Conservation (phyloP, 1,140 invertebrate genomes). For the Temnothorax longispinosus region DNA sequence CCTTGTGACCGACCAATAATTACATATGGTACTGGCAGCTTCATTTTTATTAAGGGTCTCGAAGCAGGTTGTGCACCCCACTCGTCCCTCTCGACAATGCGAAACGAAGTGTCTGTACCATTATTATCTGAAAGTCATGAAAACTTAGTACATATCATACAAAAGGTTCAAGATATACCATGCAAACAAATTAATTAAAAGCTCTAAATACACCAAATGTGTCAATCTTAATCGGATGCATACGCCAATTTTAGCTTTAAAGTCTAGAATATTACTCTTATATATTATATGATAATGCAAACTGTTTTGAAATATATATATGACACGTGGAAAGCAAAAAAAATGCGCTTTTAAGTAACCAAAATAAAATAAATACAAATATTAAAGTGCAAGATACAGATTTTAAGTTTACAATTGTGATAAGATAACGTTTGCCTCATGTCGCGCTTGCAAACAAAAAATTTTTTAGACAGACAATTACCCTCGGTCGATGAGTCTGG, state of each 20-base stretch:
- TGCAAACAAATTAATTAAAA: background rate
- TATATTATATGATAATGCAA: background rate
- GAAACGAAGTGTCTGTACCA: slow-evolving; percentile 73
- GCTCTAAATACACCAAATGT: background rate
- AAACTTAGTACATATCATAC: background rate
- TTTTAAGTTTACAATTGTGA: background rate
- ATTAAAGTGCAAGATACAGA: background rate
- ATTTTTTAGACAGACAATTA: slow-evolving; percentile 54
- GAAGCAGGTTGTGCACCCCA: slow-evolving; percentile 87
- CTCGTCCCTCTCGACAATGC: slow-evolving; percentile 86
- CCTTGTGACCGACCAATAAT: too few relatives aligned
- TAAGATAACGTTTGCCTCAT: background rate
- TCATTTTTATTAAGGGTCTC: too few relatives aligned
- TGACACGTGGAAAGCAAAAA: background rate
- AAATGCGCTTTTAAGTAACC: background rate
- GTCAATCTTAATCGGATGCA: too few relatives aligned
- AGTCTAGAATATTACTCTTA: background rate
- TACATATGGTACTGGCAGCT: too few relatives aligned
- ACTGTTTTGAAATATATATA: background rate
- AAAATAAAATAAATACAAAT: background rate
- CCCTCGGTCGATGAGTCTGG: slow-evolving; percentile 61
- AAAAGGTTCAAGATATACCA: background rate
- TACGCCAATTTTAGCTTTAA: background rate
- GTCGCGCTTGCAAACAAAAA: background rate
- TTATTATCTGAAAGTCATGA: slow-evolving; percentile 42